phyloP scores from a whole-genome alignment of 35 echinoderm and acorn worm genomes.

The Apostichopus parvimensis region DNA sequence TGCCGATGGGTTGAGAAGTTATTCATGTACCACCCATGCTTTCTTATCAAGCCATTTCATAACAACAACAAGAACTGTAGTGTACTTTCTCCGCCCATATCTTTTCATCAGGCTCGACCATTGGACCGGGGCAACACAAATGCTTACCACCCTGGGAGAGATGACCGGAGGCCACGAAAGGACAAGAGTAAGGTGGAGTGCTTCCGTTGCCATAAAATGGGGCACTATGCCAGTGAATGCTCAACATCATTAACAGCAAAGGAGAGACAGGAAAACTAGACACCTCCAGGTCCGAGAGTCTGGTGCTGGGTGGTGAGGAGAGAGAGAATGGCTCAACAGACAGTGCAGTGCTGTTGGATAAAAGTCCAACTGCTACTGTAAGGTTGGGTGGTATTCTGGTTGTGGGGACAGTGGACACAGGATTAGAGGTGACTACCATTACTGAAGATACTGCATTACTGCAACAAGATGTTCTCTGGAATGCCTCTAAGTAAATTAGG shows the following conservation, averaged over 20 bases:
- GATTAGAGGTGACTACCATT: conserved; percentile 10
- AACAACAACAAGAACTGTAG: too few relatives aligned
- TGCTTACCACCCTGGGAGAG: background rate
- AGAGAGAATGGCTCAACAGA: background rate
- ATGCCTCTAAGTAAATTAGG: background rate
- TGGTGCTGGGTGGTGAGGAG: background rate
- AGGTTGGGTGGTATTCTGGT: background rate
- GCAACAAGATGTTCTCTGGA: background rate
- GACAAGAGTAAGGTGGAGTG: background rate
- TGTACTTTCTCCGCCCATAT: too few relatives aligned
- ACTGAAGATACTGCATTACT: background rate
- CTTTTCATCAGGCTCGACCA: too few relatives aligned
- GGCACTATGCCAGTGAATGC: conserved; percentile 26
- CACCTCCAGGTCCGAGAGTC: conserved; percentile 6
- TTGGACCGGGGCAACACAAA: too few relatives aligned
- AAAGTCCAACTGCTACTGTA: background rate
- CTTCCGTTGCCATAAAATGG: background rate
- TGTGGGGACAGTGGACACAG: conserved; percentile 1
- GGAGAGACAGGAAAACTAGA: background rate
- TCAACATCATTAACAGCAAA: background rate
- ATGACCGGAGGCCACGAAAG: background rate
- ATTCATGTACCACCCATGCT: too few relatives aligned
- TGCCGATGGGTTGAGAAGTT: too few relatives aligned
- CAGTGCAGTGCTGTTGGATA: background rate
- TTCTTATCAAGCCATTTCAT: too few relatives aligned